phyloP scores from a whole-genome alignment of 2,113 vertebrate genomes.

The Dipodomys stephensi region DNA sequence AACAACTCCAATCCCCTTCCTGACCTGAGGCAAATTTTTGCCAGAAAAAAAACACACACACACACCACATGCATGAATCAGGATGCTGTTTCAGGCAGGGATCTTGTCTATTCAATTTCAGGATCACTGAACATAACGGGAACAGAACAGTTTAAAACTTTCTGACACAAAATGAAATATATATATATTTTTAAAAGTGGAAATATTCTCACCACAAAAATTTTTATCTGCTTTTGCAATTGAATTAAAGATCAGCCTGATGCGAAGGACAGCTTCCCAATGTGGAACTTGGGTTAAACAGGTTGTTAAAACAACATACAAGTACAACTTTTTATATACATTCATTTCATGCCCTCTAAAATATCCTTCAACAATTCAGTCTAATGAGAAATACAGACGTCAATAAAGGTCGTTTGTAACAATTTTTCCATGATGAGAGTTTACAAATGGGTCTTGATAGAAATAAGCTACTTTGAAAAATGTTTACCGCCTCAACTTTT shows the following conservation, averaged over 20 bases:
- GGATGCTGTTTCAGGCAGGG: constrained; percentile 64
- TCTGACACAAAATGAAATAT: constrained; percentile 35
- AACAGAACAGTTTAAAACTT: constrained; percentile 7
- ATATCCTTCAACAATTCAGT: constrained; percentile 19
- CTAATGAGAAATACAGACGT: neutral
- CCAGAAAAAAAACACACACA: constrained; percentile 62
- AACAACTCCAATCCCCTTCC: constrained; percentile 73
- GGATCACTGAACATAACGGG: constrained; percentile 11
- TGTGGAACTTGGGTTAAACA: neutral
- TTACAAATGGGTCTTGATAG: constrained; percentile 15
- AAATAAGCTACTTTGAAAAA: constrained; percentile 49
- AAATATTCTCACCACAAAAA: neutral
- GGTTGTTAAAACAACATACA: neutral
- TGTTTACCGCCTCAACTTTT: neutral
- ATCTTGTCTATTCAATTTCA: constrained; percentile 33
- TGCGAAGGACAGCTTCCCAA: neutral
- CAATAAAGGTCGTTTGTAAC: constrained; percentile 1
- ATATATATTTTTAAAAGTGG: constrained; percentile 40
- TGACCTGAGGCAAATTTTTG: constrained; percentile 67
- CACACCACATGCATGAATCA: constrained; percentile 68
- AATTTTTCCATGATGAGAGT: neutral
- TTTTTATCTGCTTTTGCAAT: constrained; percentile 20
- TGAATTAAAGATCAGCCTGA: constrained; percentile 23
- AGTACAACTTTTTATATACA: too few species aligned
- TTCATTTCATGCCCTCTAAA: too few species aligned